Conservation (phyloP, 2,797 vertebrate species). For the Vespertilio murinus region DNA sequence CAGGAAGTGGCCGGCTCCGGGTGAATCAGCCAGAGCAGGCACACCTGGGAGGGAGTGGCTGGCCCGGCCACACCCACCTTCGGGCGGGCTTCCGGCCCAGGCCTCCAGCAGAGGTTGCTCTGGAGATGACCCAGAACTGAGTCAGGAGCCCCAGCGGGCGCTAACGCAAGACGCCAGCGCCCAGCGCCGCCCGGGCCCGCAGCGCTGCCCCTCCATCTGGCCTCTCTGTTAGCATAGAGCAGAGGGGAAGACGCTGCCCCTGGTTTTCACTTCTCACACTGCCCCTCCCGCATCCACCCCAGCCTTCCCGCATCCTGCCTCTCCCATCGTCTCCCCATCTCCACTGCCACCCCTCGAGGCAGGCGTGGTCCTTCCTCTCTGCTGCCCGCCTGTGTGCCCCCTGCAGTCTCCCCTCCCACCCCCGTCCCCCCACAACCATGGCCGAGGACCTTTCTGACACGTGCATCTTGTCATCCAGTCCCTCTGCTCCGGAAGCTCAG, state of each 20-base stretch:
- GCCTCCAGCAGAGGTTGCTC: not conserved
- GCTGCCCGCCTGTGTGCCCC: not conserved
- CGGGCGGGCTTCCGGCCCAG: not conserved
- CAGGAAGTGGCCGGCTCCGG: conserved; percentile 54
- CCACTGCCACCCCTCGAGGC: not conserved
- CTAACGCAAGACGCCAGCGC: not conserved
- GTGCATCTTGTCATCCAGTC: accelerated
- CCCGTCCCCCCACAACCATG: too few relatives aligned
- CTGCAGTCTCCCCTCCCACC: not conserved
- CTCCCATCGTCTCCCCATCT: not conserved
- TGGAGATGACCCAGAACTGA: not conserved
- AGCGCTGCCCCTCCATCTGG: not conserved
- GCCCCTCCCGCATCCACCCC: not conserved
- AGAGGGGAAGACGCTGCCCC: not conserved
- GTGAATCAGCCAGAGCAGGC: not conserved
- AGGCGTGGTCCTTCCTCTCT: not conserved
- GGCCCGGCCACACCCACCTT: not conserved
- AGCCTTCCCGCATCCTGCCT: accelerated
- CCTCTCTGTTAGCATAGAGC: not conserved
- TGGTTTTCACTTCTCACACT: not conserved
- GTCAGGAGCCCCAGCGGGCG: not conserved
- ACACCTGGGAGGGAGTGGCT: conserved; percentile 39
- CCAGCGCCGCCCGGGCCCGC: not conserved
- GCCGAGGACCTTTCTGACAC: not conserved
- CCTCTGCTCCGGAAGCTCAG: not conserved